phyloP scores from a whole-genome alignment of 2,113 vertebrate species.

The Cephalophus harveyi region DNA sequence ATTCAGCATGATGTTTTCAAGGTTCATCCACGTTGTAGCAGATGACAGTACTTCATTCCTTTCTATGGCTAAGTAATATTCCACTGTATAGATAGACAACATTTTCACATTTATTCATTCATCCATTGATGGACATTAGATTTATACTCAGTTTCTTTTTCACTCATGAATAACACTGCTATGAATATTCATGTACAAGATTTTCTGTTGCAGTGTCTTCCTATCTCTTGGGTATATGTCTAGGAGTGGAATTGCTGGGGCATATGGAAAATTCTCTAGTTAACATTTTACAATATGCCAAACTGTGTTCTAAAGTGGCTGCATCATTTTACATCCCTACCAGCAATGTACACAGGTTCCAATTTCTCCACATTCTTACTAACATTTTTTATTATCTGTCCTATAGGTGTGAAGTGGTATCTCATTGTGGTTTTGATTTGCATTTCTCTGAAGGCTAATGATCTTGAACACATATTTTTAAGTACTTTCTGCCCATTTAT shows the following conservation, averaged over 20 bases:
- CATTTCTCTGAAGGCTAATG: neutral
- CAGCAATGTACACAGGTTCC: neutral
- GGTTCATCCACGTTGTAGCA: neutral
- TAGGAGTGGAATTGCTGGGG: neutral
- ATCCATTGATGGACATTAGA: neutral
- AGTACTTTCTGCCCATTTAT: neutral
- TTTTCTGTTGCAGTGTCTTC: neutral
- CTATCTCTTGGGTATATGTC: neutral
- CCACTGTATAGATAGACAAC: neutral
- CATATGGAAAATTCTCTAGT: neutral
- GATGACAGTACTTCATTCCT: neutral
- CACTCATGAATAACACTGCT: neutral
- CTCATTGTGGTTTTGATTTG: neutral
- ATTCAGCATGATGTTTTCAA: neutral
- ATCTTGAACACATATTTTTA: neutral
- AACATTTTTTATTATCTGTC: neutral
- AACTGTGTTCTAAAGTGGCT: neutral
- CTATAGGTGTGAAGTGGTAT: neutral
- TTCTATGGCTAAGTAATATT: neutral
- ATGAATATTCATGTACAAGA: neutral
- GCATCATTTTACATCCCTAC: neutral
- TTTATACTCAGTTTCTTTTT: neutral
- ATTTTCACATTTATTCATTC: neutral
- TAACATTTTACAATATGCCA: neutral
- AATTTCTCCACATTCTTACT: neutral